Evolutionary conservation across 2,888 invertebrate species (phyloP), one percentile per base, ranked within the genome.

Genomic region (Ectemnius lituratus): DNA sequence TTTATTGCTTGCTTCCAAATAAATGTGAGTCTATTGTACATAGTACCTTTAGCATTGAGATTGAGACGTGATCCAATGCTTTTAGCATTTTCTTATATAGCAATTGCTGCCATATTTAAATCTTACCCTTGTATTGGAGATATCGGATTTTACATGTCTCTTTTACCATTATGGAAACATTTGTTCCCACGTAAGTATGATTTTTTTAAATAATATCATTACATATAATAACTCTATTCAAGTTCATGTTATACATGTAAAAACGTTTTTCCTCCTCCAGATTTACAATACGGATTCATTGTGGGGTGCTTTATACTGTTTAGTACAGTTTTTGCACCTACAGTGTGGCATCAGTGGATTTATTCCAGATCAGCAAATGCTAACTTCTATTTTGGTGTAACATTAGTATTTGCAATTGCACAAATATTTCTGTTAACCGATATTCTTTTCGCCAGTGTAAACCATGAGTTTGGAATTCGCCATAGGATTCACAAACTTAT

Each of bases 361-460:
- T 98, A 98, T 91, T 96, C 97, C 11, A 97, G 99, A 56, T 98
- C 99, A 57, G 99, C 99, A 4, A 99, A 99, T 93, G 99, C 99
- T 0, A 99, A 99, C 92, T 99, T 99, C 91, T 99, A 98, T 92
- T 99, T 99, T 91, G 99, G 98, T 47, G 97, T 98, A 0, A 98
- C 99, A 0, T 92, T 99, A 23, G 97, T 97, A 0, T 98, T 98
- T 91, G 97, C 96, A 20, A 96, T 97, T 62, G 97, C 98, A 69
- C 97, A 97, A 92, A 98, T 99, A 90, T 98, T 99, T 90, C 93
- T 99, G 49, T 93, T 98, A 66, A 98, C 98, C 4, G 98, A 99
- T 91, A 92, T 99, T 75, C 92, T 98, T 37, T 98, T 98, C 92
- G 98, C 98, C 0, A 97, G 96, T 88, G 95, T 97, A 4, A 97